A percentile compares a stretch with the other conserved stretches of the same genome.
Evolutionary conservation across 2,113 vertebrate genomes (phyloP).

Genomic region (Amblyornis subalaris): DNA sequence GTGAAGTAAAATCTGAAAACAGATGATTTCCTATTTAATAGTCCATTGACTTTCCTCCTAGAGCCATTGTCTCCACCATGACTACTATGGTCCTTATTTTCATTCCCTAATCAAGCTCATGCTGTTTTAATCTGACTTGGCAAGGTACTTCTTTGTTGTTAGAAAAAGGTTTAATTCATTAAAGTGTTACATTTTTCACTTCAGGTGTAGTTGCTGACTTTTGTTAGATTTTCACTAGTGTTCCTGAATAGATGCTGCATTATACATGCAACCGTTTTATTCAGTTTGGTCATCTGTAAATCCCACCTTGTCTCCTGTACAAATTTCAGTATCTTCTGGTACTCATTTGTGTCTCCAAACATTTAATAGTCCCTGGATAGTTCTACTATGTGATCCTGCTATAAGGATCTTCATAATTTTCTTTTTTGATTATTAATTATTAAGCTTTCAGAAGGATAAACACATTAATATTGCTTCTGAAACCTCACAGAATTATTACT

Average conservation of each 20-base stretch:
- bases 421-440: not conserved
- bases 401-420: not conserved
- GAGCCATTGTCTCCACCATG: slow-evolving; percentile 3
- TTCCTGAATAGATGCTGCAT: not conserved
- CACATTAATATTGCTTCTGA: not conserved
- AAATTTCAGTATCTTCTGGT: not conserved
- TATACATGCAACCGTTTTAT: not conserved
- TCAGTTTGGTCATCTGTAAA: not conserved
- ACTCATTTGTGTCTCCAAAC: not conserved
- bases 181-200: not conserved
- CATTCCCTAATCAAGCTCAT: slow-evolving; percentile 65
- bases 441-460: not conserved
- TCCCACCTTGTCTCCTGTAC: not conserved
- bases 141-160: not conserved
- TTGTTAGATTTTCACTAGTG: not conserved
- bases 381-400: not conserved
- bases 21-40: slow-evolving; percentile 90
- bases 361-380: not conserved
- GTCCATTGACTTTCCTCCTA: slow-evolving; percentile 82
- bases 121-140: slow-evolving; percentile 55
- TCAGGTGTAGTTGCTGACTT: not conserved
- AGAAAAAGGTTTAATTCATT: not conserved
- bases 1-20: slow-evolving; percentile 82
- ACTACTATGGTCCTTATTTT: slow-evolving; percentile 63
- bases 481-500: not conserved